These are phyloP conservation scores for Ectemnius lituratus DNA, from an alignment of 2,888 invertebrate species.

Conservation along the genomic window DNA sequence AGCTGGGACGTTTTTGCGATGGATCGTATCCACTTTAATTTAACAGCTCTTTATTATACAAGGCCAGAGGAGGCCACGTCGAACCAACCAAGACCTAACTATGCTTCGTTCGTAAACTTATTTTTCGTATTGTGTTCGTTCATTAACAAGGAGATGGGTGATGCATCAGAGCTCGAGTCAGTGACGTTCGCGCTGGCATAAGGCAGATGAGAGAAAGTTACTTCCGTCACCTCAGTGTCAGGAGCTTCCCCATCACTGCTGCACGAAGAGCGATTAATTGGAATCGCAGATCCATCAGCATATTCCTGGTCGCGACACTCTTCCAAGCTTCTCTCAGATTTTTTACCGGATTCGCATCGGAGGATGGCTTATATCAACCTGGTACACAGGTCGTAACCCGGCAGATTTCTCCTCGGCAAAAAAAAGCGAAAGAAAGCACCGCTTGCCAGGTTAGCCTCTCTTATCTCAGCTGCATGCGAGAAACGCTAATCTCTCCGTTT, in stretches of 20 bases:
- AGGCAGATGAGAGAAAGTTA: conserved; percentile 25
- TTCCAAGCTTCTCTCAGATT: too few relatives aligned
- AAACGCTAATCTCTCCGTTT: conserved; percentile 4
- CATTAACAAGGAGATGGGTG: conserved; percentile 12
- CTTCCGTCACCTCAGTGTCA: conserved; percentile 28
- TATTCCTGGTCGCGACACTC: not conserved
- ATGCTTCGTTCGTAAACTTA: too few relatives aligned
- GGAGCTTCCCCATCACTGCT: conserved; percentile 21
- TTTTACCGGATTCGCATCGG: too few relatives aligned
- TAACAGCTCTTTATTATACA: not conserved
- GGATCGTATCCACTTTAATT: too few relatives aligned
- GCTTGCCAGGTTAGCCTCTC: not conserved
- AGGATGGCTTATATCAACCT: too few relatives aligned
- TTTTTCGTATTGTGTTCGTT: conserved; percentile 8
- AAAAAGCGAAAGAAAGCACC: not conserved
- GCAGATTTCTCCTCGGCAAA: conserved; percentile 1
- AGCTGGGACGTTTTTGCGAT: not conserved
- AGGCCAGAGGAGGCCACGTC: too few relatives aligned
- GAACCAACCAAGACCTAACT: too few relatives aligned
- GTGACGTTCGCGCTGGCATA: conserved; percentile 2
- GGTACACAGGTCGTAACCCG: not conserved
- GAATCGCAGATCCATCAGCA: not conserved
- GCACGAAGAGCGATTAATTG: conserved; percentile 28
- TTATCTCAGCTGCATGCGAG: not conserved
- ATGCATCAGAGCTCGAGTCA: not conserved